Percentiles rank a stretch among this genome's conserved stretches.
phyloP scores from a whole-genome alignment of 2,113 vertebrate genomes.

The Alethe diademata region DNA sequence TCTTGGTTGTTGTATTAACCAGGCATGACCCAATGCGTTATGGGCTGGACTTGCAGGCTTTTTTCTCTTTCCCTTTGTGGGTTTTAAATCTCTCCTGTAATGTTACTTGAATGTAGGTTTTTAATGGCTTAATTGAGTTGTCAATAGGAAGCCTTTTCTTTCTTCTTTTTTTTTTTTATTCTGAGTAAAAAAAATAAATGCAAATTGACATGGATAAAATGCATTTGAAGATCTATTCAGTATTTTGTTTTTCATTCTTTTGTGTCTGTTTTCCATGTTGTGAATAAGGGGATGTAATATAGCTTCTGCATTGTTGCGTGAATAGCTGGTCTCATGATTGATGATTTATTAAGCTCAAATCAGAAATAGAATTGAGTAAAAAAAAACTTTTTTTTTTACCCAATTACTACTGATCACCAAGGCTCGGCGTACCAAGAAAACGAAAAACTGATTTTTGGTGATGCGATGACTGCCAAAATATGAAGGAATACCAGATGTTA shows the following conservation, averaged over 20 bases:
- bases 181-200: background rate
- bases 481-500: constrained; percentile 70
- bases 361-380: background rate
- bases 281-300: constrained; percentile 7
- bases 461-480: constrained; percentile 49
- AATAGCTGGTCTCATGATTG: background rate
- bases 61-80: constrained; percentile 60
- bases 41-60: constrained; percentile 51
- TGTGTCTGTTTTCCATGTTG: constrained; percentile 30
- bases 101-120: constrained; percentile 63
- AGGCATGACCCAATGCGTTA: constrained; percentile 35
- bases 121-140: constrained; percentile 62
- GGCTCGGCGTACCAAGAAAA: constrained; percentile 17
- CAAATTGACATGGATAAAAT: constrained; percentile 56
- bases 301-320: constrained; percentile 15
- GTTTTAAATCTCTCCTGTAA: constrained; percentile 60
- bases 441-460: constrained; percentile 51
- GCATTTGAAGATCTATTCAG: constrained; percentile 43
- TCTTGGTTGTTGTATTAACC: constrained; percentile 54
- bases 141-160: constrained; percentile 43
- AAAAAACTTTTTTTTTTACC: background rate
- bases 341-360: constrained; percentile 36
- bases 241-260: constrained; percentile 57
- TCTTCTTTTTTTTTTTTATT: background rate
- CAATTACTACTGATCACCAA: constrained; percentile 10